phyloP scores from a whole-genome alignment of 2,888 invertebrate genomes.

The Tolmerus cingulatus region DNA sequence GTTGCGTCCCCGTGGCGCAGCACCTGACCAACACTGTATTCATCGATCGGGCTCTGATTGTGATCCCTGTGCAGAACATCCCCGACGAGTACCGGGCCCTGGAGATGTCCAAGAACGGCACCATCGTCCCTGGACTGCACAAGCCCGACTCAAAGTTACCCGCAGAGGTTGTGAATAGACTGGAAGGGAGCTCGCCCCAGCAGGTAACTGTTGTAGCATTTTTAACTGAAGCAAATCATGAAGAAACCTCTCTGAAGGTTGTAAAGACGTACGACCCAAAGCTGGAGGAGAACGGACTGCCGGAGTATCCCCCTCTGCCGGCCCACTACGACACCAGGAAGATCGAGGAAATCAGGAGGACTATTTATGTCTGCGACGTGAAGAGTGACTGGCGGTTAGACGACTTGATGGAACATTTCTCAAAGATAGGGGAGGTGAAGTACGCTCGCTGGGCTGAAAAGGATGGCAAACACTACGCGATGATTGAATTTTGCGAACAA shows the following conservation, averaged over 20 bases:
- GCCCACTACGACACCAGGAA: conserved; percentile 86
- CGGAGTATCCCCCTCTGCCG: conserved; percentile 90
- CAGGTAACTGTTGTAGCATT: conserved; percentile 64
- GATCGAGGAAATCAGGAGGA: conserved; percentile 95
- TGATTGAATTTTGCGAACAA: conserved; percentile 95
- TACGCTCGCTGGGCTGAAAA: conserved; percentile 91
- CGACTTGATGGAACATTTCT: conserved; percentile 88
- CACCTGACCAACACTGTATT: conserved; percentile 99
- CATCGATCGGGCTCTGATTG: conserved; percentile 95
- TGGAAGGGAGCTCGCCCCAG: conserved; percentile 83
- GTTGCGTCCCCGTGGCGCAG: conserved; percentile 92
- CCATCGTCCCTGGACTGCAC: conserved; percentile 85
- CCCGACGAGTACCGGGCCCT: conserved; percentile 95
- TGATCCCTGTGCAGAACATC: conserved; percentile 90
- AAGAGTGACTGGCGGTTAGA: conserved; percentile 76
- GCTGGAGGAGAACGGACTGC: conserved; percentile 80
- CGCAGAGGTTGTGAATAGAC: conserved; percentile 86
- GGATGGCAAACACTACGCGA: conserved; percentile 79
- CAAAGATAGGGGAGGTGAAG: conserved; percentile 90
- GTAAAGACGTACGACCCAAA: conserved; percentile 91
- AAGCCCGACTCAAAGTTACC: conserved; percentile 87
- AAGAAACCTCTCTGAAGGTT: conserved; percentile 60
- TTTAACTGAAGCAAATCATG: background rate
- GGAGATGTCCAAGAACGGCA: conserved; percentile 90
- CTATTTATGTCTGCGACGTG: conserved; percentile 85